phyloP scores from a whole-genome alignment of 2,113 vertebrate species.

The Platysternon megacephalum region DNA sequence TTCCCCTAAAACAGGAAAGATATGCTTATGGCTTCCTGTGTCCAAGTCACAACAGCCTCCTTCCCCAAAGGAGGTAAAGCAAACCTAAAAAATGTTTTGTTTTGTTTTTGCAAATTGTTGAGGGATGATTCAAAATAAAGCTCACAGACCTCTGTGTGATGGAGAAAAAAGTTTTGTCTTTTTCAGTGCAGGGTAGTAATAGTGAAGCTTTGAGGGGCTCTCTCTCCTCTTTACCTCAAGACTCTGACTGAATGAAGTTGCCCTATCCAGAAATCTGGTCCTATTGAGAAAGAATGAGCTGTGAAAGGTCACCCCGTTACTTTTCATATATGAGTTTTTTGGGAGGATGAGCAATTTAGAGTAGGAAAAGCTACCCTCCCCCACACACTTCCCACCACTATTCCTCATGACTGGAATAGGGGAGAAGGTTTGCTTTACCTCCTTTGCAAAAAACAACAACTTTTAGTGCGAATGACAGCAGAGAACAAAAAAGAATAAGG shows the following conservation, averaged over 20 bases:
- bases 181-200: not conserved
- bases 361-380: not conserved
- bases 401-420: not conserved
- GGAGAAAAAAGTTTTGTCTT: not conserved
- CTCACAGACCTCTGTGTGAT: not conserved
- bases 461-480: not conserved
- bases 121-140: not conserved
- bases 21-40: not conserved
- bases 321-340: not conserved
- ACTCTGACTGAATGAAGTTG: not conserved
- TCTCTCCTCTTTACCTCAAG: not conserved
- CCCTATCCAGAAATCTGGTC: not conserved
- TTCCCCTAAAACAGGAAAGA: not conserved
- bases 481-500: not conserved
- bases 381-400: not conserved
- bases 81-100: too few relatives aligned
- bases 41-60: not conserved
- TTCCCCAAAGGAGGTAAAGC: not conserved
- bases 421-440: not conserved
- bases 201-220: not conserved
- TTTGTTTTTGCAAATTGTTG: not conserved
- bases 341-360: not conserved
- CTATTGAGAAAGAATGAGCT: not conserved
- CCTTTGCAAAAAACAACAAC: too few relatives aligned
- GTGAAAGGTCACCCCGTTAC: not conserved